Evolutionary conservation across 2,888 invertebrate genomes (phyloP).

Genomic region (Erebia palarica): DNA sequence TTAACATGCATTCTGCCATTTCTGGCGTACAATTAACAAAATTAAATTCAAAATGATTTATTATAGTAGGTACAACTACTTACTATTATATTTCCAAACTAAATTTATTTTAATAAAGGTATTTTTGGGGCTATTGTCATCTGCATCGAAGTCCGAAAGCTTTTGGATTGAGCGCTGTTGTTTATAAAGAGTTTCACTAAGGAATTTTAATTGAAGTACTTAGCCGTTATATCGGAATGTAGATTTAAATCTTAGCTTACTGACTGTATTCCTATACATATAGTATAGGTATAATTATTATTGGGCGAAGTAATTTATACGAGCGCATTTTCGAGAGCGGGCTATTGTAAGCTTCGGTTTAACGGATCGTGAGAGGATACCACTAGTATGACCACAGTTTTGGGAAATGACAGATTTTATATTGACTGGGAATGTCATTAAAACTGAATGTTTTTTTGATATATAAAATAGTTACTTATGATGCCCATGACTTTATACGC

Average conservation of each 20-base stretch:
- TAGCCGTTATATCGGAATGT: constrained; percentile 5
- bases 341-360: constrained; percentile 64
- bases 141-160: no score
- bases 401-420: background rate
- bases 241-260: constrained; percentile 7
- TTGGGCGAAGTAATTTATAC: constrained; percentile 34
- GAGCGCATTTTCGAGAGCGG: constrained; percentile 41
- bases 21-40: no score
- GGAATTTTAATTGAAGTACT: constrained; percentile 12
- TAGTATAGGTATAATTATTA: constrained; percentile 28
- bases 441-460: no score
- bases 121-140: no score
- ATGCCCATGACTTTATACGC: no score
- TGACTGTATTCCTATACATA: constrained; percentile 7
- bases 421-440: background rate
- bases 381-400: constrained; percentile 47
- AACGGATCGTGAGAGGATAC: constrained; percentile 70
- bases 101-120: no score
- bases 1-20: no score
- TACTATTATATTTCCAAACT: no score
- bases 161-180: no score
- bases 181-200: background rate
- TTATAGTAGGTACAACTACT: no score
- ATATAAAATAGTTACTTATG: no score
- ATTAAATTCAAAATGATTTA: no score